Percentiles rank a stretch among this genome's conserved stretches.
phyloP scores from a whole-genome alignment of 2,888 invertebrate species.

The Trachelus tabidus region DNA sequence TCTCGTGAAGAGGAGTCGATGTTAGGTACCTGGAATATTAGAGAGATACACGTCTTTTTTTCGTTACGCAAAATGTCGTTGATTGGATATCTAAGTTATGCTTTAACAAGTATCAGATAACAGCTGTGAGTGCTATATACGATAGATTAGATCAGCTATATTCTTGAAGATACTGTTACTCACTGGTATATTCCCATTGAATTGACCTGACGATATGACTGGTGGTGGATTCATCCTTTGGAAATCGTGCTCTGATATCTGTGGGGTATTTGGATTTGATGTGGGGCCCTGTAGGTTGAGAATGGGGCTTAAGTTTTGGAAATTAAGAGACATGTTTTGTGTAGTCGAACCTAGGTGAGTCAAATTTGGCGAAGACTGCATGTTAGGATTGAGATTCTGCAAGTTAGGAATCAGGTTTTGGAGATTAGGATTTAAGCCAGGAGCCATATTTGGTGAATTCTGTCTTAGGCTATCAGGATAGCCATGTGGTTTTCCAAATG shows the following conservation, averaged over 20 bases:
- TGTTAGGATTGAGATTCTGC: conserved; percentile 63
- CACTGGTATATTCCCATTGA: conserved; percentile 60
- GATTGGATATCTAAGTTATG: neutral
- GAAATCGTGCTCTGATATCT: conserved; percentile 54
- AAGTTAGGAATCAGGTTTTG: conserved; percentile 62
- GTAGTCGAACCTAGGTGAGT: conserved; percentile 53
- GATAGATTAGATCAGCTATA: neutral
- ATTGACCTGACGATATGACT: conserved; percentile 46
- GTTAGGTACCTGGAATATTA: neutral
- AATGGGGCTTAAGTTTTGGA: conserved; percentile 64
- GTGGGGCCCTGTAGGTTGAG: conserved; percentile 50
- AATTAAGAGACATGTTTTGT: conserved; percentile 60
- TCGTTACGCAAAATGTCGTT: neutral
- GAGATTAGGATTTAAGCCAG: conserved; percentile 49
- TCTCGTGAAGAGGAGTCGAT: conserved; percentile 39
- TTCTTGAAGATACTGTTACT: conserved; percentile 2
- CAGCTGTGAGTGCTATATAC: neutral
- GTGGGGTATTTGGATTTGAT: conserved; percentile 50
- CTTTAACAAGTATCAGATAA: neutral
- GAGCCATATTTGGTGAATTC: conserved; percentile 50
- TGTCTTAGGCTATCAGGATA: conserved; percentile 59
- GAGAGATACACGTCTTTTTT: neutral
- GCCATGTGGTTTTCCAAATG: conserved; percentile 55
- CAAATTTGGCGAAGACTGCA: conserved; percentile 64
- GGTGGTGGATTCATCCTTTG: conserved; percentile 55